Conservation (phyloP, 2,888 invertebrate species). For the Allolobophora icterica region DNA sequence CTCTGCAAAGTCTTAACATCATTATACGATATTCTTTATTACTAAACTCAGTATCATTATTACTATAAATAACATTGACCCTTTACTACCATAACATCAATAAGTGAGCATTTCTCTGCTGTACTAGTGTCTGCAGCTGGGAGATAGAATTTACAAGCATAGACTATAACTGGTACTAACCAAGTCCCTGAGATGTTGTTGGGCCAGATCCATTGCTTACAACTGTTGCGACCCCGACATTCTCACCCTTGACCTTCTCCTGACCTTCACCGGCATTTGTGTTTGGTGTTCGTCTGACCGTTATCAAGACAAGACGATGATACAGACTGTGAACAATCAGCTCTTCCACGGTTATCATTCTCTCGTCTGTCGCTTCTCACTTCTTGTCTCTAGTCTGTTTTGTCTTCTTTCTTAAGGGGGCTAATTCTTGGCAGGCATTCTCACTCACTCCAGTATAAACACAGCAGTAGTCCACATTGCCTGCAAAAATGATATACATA, state of each 20-base stretch:
- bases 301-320: conserved; percentile 47
- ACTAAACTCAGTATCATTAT: no score
- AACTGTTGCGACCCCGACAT: no score
- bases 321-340: conserved; percentile 47
- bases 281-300: conserved; percentile 38
- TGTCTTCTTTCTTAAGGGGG: neutral
- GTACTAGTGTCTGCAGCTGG: neutral
- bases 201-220: neutral
- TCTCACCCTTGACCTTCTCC: neutral
- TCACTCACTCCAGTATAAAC: neutral
- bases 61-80: no score
- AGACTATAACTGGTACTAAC: neutral
- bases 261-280: neutral
- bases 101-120: neutral
- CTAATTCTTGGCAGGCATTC: neutral
- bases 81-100: neutral
- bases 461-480: neutral
- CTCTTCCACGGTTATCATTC: conserved; percentile 50
- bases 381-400: neutral
- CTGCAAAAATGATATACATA: neutral
- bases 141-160: neutral
- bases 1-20: neutral
- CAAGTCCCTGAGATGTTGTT: conserved; percentile 26
- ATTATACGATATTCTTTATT: no score
- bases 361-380: neutral